These are phyloP conservation scores for Notolabrus celidotus DNA, from an alignment of 2,797 vertebrate genomes.

Conservation along the genomic window DNA sequence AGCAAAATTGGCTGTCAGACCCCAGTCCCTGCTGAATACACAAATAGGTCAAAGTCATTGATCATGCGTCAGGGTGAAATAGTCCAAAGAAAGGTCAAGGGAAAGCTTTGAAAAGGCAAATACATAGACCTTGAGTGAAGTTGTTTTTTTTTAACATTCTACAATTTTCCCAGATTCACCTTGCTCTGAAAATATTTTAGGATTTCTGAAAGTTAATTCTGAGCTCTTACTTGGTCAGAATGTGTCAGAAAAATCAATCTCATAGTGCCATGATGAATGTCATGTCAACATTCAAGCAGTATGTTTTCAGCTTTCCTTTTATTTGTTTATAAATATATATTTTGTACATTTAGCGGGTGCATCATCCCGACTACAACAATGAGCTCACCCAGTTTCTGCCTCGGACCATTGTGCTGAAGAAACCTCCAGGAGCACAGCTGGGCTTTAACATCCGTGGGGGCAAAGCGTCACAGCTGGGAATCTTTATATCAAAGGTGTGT, in stretches of 20 bases:
- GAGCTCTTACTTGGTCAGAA: background rate
- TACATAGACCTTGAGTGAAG: too few species aligned
- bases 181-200: background rate
- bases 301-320: constrained; percentile 6
- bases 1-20: background rate
- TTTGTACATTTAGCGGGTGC: constrained; percentile 85
- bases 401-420: constrained; percentile 92
- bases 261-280: background rate
- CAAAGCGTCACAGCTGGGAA: constrained; percentile 97
- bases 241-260: background rate
- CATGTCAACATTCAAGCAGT: background rate
- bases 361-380: constrained; percentile 97
- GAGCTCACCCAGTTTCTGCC: constrained; percentile 96
- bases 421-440: constrained; percentile 96
- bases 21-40: background rate
- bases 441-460: constrained; percentile 99
- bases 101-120: too few species aligned
- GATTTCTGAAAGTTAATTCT: background rate
- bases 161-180: too few species aligned
- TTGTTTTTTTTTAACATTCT: too few species aligned
- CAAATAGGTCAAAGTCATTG: too few species aligned
- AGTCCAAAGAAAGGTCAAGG: too few species aligned
- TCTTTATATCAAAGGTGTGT: constrained; percentile 94
- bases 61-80: too few species aligned
- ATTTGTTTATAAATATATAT: background rate